A percentile compares a stretch with the other conserved stretches of the same genome.
Evolutionary conservation across 2,113 vertebrate genomes (phyloP).

Genomic region (Centrocercus urophasianus): DNA sequence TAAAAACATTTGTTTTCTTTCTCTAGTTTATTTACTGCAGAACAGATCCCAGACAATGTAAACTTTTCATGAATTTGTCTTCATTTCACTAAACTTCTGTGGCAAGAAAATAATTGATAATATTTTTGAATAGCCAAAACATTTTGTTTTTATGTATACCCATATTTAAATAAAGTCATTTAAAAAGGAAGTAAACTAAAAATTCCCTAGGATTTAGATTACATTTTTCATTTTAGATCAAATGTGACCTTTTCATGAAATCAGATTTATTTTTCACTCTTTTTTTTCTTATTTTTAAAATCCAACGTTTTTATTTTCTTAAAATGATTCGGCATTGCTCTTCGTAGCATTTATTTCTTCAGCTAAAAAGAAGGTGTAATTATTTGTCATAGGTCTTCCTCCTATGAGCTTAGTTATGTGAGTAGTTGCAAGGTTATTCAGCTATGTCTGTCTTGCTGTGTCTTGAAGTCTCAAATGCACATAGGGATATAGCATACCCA

Average conservation of each 20-base stretch:
- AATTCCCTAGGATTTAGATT: neutral
- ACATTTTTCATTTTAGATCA: neutral
- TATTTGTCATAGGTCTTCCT: neutral
- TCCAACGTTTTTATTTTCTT: neutral
- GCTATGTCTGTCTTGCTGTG: neutral
- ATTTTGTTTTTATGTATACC: neutral
- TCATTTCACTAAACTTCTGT: neutral
- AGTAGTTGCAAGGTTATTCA: neutral
- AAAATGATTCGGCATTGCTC: neutral
- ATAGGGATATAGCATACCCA: neutral
- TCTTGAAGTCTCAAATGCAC: neutral
- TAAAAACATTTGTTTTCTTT: neutral
- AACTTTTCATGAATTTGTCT: neutral
- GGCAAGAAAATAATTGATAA: neutral
- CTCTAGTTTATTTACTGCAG: neutral
- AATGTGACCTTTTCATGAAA: neutral
- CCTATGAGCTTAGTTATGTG: neutral
- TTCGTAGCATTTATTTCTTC: neutral
- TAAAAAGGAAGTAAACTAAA: neutral
- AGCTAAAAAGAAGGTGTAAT: neutral
- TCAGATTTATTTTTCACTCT: accelerated
- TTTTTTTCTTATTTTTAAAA: neutral
- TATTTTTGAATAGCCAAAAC: neutral
- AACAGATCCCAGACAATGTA: neutral
- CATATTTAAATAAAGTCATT: neutral